Percentiles rank a stretch among this genome's conserved stretches.
These are phyloP conservation scores for Zingel zingel DNA, from an alignment of 2,113 vertebrate species.

Conservation along the genomic window DNA sequence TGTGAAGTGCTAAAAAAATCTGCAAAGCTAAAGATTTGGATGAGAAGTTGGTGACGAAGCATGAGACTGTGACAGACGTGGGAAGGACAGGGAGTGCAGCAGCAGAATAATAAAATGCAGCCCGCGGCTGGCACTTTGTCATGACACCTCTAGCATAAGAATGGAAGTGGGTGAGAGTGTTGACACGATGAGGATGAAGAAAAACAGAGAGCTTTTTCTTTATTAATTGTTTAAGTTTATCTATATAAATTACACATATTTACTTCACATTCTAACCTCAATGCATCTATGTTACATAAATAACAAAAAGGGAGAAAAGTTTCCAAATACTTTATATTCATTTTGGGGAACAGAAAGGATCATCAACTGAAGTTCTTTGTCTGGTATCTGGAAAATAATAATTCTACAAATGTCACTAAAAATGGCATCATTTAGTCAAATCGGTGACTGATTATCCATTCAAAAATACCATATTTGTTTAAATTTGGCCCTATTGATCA, in stretches of 20 bases:
- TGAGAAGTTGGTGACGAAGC: slow-evolving; percentile 40
- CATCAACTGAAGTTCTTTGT: slow-evolving; percentile 64
- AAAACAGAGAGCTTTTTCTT: slow-evolving; percentile 8
- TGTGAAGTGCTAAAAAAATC: slow-evolving; percentile 38
- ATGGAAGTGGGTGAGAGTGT: slow-evolving; percentile 47
- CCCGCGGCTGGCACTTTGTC: slow-evolving; percentile 56
- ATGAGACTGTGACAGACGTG: slow-evolving; percentile 54
- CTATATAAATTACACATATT: neutral
- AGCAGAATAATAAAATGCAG: slow-evolving; percentile 56
- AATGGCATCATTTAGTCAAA: slow-evolving; percentile 42
- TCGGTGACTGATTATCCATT: slow-evolving; percentile 40
- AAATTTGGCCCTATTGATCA: slow-evolving; percentile 66
- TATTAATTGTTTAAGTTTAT: neutral
- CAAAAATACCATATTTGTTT: slow-evolving; percentile 58
- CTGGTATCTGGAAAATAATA: slow-evolving; percentile 60
- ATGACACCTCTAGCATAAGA: slow-evolving; percentile 59
- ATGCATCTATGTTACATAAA: neutral
- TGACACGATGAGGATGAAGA: neutral
- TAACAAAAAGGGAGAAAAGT: slow-evolving; percentile 4
- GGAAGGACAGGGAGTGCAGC: slow-evolving; percentile 39
- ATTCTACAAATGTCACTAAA: slow-evolving; percentile 56
- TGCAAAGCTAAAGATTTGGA: slow-evolving; percentile 31
- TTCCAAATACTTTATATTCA: slow-evolving; percentile 35
- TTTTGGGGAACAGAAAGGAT: slow-evolving; percentile 35
- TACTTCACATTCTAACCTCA: neutral